phyloP scores from a whole-genome alignment of 2,113 vertebrate species.

The Synchiropus splendidus region DNA sequence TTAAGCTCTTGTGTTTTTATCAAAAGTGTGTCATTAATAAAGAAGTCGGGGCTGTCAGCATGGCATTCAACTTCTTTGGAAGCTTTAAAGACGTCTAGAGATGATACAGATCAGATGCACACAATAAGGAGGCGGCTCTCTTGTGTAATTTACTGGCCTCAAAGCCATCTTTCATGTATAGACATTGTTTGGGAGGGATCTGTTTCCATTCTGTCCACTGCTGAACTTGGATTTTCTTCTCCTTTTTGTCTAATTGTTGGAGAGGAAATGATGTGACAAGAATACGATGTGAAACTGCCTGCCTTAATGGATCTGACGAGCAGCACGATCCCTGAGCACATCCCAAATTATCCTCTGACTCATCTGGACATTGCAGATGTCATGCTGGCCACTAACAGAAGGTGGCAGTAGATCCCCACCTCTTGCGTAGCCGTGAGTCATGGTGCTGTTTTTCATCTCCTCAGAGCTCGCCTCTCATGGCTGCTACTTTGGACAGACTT shows the following conservation, averaged over 20 bases:
- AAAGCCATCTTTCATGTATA: too few relatives aligned
- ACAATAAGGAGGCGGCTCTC: too few relatives aligned
- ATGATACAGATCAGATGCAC: too few relatives aligned
- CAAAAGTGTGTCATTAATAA: too few relatives aligned
- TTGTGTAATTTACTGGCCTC: too few relatives aligned
- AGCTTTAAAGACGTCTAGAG: too few relatives aligned
- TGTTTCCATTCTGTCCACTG: too few relatives aligned
- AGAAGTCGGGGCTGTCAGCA: too few relatives aligned
- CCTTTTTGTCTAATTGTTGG: background rate
- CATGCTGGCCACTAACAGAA: conserved; percentile 21
- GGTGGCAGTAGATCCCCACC: conserved; percentile 58
- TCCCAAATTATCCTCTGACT: conserved; percentile 5
- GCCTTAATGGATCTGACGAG: conserved; percentile 23
- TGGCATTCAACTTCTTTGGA: too few relatives aligned
- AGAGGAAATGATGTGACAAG: conserved; percentile 13
- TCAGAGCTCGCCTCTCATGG: conserved; percentile 34
- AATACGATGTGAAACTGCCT: conserved; percentile 5
- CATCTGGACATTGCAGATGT: conserved; percentile 52
- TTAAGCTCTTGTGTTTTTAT: too few relatives aligned
- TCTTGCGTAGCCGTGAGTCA: conserved; percentile 44
- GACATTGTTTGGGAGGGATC: too few relatives aligned
- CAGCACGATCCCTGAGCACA: conserved; percentile 9
- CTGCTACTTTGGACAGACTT: conserved; percentile 52
- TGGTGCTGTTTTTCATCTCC: conserved; percentile 31
- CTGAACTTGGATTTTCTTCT: too few relatives aligned